Evolutionary conservation across 2,888 invertebrate species (phyloP).

Genomic region (Cryptophagus acutangulus): DNA sequence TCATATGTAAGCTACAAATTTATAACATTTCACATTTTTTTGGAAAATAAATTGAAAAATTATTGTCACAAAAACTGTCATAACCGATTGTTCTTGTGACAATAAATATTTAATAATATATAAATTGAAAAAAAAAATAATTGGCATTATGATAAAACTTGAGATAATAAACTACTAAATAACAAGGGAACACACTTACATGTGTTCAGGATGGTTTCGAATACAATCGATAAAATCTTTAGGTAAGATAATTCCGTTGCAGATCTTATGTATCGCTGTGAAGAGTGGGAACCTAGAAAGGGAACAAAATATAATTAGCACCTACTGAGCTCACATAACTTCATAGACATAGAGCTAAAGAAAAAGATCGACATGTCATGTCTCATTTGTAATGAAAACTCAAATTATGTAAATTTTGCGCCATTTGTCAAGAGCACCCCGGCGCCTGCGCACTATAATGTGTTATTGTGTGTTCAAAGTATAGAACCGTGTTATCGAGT

Average conservation of each 20-base stretch:
- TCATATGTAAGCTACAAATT: too few relatives aligned
- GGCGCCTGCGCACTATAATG: not conserved
- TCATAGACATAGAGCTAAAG: not conserved
- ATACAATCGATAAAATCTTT: constrained; percentile 85
- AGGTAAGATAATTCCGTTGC: constrained; percentile 74
- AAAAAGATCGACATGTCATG: not conserved
- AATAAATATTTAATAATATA: too few relatives aligned
- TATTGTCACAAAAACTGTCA: too few relatives aligned
- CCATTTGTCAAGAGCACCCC: not conserved
- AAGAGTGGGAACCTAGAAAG: constrained; percentile 84
- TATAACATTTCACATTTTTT: too few relatives aligned
- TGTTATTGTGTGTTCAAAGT: too few relatives aligned
- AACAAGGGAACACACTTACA: constrained; percentile 85
- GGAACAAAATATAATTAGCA: constrained; percentile 11
- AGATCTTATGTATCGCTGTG: constrained; percentile 92
- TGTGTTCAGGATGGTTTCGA: constrained; percentile 93
- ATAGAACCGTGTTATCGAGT: too few relatives aligned
- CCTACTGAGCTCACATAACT: not conserved
- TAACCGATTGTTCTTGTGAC: too few relatives aligned
- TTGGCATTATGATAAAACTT: too few relatives aligned
- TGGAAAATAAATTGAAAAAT: too few relatives aligned
- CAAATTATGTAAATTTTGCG: not conserved
- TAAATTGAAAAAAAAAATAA: too few relatives aligned
- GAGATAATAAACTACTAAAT: too few relatives aligned
- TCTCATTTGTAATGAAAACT: not conserved